Conservation (phyloP, 2,113 vertebrate genomes). For the Microtus pennsylvanicus region DNA sequence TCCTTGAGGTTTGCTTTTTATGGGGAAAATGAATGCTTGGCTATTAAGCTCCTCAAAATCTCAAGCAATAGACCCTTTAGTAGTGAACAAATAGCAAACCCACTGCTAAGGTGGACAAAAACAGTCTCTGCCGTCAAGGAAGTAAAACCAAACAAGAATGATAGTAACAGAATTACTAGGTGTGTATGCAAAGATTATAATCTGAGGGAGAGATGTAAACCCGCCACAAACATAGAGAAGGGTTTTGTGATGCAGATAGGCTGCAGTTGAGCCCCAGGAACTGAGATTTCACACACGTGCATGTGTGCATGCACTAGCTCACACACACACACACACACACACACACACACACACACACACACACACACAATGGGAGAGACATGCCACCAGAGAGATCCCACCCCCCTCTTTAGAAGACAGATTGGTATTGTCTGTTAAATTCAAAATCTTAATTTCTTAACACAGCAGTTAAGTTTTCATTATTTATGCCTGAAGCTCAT, state of each 20-base stretch:
- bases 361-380: neutral
- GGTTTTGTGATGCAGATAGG: too few species aligned
- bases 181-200: neutral
- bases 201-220: neutral
- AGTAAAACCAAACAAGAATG: neutral
- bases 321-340: neutral
- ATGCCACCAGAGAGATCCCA: neutral
- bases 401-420: neutral
- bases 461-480: neutral
- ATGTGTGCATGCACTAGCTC: too few species aligned
- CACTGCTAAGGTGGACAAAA: neutral
- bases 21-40: neutral
- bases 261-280: neutral
- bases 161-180: neutral
- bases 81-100: neutral
- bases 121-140: neutral
- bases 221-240: neutral
- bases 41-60: slow-evolving; percentile 4
- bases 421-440: neutral
- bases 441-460: neutral
- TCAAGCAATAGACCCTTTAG: neutral
- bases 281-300: neutral
- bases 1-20: neutral
- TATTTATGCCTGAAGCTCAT: neutral
- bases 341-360: neutral